Evolutionary conservation across 2,888 invertebrate genomes (phyloP).

Genomic region (Parnassius orleans): DNA sequence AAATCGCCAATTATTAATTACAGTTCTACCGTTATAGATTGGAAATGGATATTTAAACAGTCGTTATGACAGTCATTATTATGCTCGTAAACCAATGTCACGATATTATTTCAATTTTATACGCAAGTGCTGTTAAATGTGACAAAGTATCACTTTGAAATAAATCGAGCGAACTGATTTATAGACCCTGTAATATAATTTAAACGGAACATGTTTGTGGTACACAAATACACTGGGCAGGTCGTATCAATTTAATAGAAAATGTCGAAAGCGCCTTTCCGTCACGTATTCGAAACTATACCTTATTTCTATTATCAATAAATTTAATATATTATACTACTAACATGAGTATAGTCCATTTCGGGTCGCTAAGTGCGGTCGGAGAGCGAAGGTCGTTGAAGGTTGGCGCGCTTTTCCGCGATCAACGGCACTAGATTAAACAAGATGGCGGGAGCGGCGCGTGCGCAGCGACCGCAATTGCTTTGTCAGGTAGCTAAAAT

Average conservation of each 20-base stretch:
- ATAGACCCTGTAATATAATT: slow-evolving; percentile 63
- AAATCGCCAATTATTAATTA: slow-evolving; percentile 19
- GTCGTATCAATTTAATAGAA: slow-evolving; percentile 38
- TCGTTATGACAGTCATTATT: slow-evolving; percentile 31
- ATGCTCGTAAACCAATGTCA: slow-evolving; percentile 37
- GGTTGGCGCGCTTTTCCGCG: slow-evolving; percentile 80
- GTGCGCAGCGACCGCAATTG: slow-evolving; percentile 69
- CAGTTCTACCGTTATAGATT: slow-evolving; percentile 13
- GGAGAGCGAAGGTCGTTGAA: slow-evolving; percentile 81
- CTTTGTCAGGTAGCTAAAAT: slow-evolving; percentile 59
- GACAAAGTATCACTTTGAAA: slow-evolving; percentile 66
- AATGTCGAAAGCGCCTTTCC: slow-evolving; percentile 33
- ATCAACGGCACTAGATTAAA: slow-evolving; percentile 79
- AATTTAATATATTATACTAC: slow-evolving; percentile 28
- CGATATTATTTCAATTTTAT: slow-evolving; percentile 26
- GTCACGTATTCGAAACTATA: slow-evolving; percentile 34
- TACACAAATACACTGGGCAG: slow-evolving; percentile 60
- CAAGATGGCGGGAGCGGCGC: slow-evolving; percentile 79
- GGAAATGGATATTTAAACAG: slow-evolving; percentile 21
- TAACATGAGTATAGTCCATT: slow-evolving; percentile 35
- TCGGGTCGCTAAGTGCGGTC: slow-evolving; percentile 57
- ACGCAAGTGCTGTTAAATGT: slow-evolving; percentile 43
- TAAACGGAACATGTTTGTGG: slow-evolving; percentile 59
- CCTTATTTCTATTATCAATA: slow-evolving; percentile 31
- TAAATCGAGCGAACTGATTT: slow-evolving; percentile 61